Conservation (phyloP, 2,888 invertebrate species). For the Galerucella nymphaeae region DNA sequence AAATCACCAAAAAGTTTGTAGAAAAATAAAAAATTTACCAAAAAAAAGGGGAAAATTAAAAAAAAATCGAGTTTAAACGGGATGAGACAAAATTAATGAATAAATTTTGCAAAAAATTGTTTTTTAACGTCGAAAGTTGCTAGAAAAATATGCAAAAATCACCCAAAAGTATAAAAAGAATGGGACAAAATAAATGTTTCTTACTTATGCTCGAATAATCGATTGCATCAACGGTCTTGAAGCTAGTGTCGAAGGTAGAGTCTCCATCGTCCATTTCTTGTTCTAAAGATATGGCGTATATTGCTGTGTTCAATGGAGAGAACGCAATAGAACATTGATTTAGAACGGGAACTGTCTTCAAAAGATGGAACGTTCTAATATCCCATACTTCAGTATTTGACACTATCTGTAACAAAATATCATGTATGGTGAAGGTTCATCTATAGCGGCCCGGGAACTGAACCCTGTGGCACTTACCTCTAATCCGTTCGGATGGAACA, state of each 20-base stretch:
- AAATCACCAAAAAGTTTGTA: too few species aligned
- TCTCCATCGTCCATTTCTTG: conserved; percentile 78
- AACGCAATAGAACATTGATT: conserved; percentile 92
- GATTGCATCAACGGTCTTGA: conserved; percentile 92
- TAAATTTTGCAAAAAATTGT: too few species aligned
- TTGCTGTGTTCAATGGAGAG: conserved; percentile 85
- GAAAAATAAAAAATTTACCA: too few species aligned
- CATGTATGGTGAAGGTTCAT: too few species aligned
- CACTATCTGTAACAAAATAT: conserved; percentile 73
- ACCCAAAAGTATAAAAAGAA: too few species aligned
- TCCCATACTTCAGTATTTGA: conserved; percentile 99
- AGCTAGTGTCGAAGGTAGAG: conserved; percentile 87
- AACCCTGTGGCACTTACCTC: conserved; percentile 71
- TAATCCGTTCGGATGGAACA: conserved; percentile 95
- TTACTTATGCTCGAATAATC: conserved; percentile 94
- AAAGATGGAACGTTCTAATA: conserved; percentile 89
- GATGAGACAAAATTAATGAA: too few species aligned
- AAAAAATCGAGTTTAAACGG: too few species aligned
- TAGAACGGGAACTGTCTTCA: conserved; percentile 93
- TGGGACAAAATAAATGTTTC: conserved; percentile 42
- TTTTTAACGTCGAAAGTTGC: too few species aligned
- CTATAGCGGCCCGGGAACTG: neutral
- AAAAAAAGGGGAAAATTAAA: too few species aligned
- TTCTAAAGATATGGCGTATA: conserved; percentile 88
- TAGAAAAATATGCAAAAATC: too few species aligned